A percentile compares a stretch with the other conserved stretches of the same genome.
These are phyloP conservation scores for Psittacus erithacus DNA, from an alignment of 2,113 vertebrate species.

Conservation along the genomic window DNA sequence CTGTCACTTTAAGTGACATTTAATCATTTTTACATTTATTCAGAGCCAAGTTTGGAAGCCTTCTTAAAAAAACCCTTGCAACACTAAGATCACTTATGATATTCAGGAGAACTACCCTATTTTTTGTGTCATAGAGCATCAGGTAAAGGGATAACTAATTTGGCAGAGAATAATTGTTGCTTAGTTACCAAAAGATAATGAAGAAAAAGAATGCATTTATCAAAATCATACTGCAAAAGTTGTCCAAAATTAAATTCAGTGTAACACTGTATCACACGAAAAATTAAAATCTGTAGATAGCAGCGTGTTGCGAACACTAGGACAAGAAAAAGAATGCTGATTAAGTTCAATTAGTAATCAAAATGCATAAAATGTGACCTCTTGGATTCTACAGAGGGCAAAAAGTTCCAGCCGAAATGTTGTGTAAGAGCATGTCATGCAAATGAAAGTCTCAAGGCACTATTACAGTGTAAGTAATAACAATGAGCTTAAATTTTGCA, in stretches of 20 bases:
- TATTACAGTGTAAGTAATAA: not conserved
- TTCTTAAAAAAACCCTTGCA: not conserved
- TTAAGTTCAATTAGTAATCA: conserved; percentile 8
- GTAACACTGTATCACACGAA: not conserved
- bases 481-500: not conserved
- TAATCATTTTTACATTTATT: not conserved
- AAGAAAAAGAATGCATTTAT: not conserved
- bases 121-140: not conserved
- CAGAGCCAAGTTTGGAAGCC: not conserved
- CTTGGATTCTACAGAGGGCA: not conserved
- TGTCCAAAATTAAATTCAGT: not conserved
- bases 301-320: not conserved
- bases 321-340: not conserved
- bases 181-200: not conserved
- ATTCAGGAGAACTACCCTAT: not conserved
- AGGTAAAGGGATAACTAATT: not conserved
- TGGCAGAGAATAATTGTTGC: not conserved
- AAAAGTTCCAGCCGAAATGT: not conserved
- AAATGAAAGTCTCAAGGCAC: conserved; percentile 15
- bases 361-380: not conserved
- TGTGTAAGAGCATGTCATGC: not conserved
- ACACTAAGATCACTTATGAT: not conserved
- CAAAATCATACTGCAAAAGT: not conserved
- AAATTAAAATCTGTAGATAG: not conserved
- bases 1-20: not conserved